Evolutionary conservation across 2,888 invertebrate genomes (phyloP), one percentile per base, ranked within the genome.

Genomic region (Oeneis ivallda): DNA sequence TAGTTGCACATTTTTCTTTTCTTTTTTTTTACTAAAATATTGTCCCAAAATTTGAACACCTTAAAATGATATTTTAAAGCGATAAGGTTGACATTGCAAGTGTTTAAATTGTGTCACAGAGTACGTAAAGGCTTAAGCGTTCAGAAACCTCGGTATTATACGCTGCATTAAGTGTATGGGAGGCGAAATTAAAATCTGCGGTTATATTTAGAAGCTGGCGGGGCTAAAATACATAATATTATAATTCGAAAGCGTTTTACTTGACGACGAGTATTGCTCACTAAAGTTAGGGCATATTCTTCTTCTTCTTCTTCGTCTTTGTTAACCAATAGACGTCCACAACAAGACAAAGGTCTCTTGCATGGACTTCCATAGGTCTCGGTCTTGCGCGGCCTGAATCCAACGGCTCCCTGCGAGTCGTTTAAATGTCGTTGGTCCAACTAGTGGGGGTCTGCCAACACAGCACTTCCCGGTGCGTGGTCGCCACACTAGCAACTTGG

Each of bases 151-250:
- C 60, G 49, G 61, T 39, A 50, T 60, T 50, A 32, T 61, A 39
- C 19, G 49, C 49, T 34, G 47, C 41, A 52, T 39, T 49, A 61
- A 61, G 61, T n/a, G 41, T 52, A 60, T 53, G 59, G 56, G 63
- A 64, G 53, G 62, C 50, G 64, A 61, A 69, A 69, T 67, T 65
- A 67, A 67, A 69, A 62, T 62, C 60, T 67, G 67, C 49, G 65
- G 65, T 67, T 62, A 49, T 15, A 65, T 60, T 63, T 63, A 66
- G 64, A 58, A 56, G 43, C 49, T 34, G 49, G 19, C 17, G 19
- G 49, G 56, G 13, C 49, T 61, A 50, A 60, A 54, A 59, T 26
- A 59, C 45, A 37, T 43, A 43, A 43, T 43, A 43, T 43, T 4
- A 4, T 43, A 10, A 58, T 59, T 53, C 37, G 45, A 54, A 34